A percentile compares a stretch with the other conserved stretches of the same genome.
Conservation (phyloP, 2,797 vertebrate genomes). For the Gouania willdenowi region DNA sequence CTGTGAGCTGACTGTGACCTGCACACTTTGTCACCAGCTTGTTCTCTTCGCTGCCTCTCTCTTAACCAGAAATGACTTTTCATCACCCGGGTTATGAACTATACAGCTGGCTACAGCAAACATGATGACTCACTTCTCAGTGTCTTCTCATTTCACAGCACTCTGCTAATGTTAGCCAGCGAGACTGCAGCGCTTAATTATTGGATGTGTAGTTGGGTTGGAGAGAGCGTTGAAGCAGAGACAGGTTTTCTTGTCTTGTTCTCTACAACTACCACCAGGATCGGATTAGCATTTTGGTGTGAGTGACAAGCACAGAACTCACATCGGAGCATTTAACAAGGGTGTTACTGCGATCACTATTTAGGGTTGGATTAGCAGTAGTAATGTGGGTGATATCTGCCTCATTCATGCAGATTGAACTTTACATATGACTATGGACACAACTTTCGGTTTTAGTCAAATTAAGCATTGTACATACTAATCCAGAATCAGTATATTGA, state of each 20-base stretch:
- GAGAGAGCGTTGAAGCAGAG: background rate
- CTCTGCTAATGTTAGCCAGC: constrained; percentile 10
- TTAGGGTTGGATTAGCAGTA: background rate
- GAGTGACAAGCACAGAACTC: too few relatives aligned
- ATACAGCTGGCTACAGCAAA: constrained; percentile 25
- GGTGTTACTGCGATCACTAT: constrained; percentile 1
- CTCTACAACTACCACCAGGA: constrained; percentile 4
- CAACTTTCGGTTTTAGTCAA: too few relatives aligned
- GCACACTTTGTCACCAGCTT: constrained; percentile 1
- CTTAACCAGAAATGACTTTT: constrained; percentile 25
- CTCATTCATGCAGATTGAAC: too few relatives aligned
- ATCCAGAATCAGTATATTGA: too few relatives aligned
- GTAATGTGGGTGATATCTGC: background rate
- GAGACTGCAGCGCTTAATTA: background rate
- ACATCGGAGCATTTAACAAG: background rate
- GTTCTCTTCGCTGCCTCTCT: constrained; percentile 17
- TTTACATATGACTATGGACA: too few relatives aligned
- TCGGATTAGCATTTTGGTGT: background rate
- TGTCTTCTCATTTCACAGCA: constrained; percentile 8
- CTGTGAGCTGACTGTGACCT: background rate
- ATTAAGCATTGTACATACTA: too few relatives aligned
- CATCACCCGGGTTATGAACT: constrained; percentile 15
- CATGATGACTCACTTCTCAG: constrained; percentile 24
- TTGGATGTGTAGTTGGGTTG: constrained; percentile 27
- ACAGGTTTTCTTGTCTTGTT: background rate